Evolutionary conservation across 1,140 invertebrate genomes (phyloP), one percentile per base, ranked within the genome.

Genomic region (Drosophila takahashii): DNA sequence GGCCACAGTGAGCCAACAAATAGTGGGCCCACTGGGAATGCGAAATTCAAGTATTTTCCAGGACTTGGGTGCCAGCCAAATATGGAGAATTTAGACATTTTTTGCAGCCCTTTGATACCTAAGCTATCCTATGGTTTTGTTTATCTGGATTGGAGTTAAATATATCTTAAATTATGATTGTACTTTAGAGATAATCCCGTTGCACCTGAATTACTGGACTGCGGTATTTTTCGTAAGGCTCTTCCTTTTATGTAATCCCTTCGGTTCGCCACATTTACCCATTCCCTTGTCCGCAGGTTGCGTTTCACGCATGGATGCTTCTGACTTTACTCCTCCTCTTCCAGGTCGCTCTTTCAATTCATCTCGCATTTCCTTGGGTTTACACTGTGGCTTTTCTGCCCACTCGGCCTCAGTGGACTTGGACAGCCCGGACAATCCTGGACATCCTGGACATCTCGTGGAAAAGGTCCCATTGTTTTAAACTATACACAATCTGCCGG

Each of bases 401-500:
- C 59, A 36, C 42, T 64, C 34, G 18, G 29, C 27, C 60, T 65
- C 22, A 41, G 22, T 15, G 36, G 45, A 65, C 22, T 29, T 48
- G 48, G 29, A 50, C 48, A 34, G 2, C 29, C n/a, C 16, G 57
- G 22, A 54, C 45, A 52, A 16, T 32, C 4, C 42, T 36, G 64
- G 59, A 51, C 60, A 67, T 3, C 4, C 64, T 36, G 64, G 60
- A 52, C 64, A 65, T 26, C 60, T 41, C 39, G 10, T 56, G 48
- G 45, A 32, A 11, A 45, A 16, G 26, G 62, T 26, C 16, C 22
- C 64, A 70, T 70, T 70, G 67, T 57, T 70, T 70, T 70, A 70
- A 70, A 70, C 67, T 59, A 60, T 29, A 44, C 13, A 59, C 36
- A 41, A 6, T 18, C 22, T 27, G 10, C 48, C 13, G 34, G 27